A percentile compares a stretch with the other conserved stretches of the same genome.
phyloP scores from a whole-genome alignment of 1,140 invertebrate genomes.

The Magallana angulata region DNA sequence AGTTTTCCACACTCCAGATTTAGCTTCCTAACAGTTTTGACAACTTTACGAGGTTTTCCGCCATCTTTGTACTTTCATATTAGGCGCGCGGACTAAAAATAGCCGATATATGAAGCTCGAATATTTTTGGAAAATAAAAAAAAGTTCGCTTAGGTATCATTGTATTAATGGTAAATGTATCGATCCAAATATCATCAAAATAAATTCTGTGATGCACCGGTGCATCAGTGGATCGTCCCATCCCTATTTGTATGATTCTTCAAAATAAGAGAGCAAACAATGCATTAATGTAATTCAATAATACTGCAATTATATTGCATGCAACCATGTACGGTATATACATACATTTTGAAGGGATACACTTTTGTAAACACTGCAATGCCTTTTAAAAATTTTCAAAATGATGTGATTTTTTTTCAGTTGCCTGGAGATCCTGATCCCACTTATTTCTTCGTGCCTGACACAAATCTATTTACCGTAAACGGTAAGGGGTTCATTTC shows the following conservation, averaged over 20 bases:
- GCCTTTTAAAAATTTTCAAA: neutral
- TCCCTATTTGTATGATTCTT: neutral
- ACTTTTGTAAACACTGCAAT: neutral
- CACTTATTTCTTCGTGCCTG: slow-evolving; percentile 24
- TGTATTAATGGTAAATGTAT: too few relatives aligned
- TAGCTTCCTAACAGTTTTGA: too few relatives aligned
- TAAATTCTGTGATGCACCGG: too few relatives aligned
- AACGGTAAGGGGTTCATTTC: slow-evolving; percentile 34
- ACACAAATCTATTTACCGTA: slow-evolving; percentile 37
- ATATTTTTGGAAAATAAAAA: too few relatives aligned
- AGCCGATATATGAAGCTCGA: too few relatives aligned
- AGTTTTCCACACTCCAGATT: too few relatives aligned
- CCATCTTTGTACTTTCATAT: too few relatives aligned
- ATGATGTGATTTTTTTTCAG: neutral
- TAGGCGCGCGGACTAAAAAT: too few relatives aligned
- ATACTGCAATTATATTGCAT: neutral
- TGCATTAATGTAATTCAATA: neutral
- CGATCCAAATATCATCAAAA: too few relatives aligned
- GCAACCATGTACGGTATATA: neutral
- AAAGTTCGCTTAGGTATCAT: too few relatives aligned
- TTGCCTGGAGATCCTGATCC: slow-evolving; percentile 19
- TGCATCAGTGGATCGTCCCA: too few relatives aligned
- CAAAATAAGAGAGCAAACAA: neutral
- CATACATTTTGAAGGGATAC: neutral
- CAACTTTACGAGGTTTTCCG: too few relatives aligned